Base-by-base conservation (phyloP, 1,140 invertebrate species). In the Schlechtendalia chinensis region DNA sequence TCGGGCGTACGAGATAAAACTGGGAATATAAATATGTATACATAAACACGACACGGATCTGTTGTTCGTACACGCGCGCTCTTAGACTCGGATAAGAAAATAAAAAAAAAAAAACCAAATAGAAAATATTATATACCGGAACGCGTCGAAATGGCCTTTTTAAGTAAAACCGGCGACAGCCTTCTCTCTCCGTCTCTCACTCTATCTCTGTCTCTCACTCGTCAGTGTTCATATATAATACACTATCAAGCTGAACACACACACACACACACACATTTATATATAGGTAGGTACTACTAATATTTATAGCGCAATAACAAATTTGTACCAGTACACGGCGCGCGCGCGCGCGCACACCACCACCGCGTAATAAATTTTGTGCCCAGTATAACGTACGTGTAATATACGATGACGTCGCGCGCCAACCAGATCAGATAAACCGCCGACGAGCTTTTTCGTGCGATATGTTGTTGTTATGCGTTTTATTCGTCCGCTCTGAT, bases 261-360 rank as follows among this genome's bases (percentile, higher is more conserved):
- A 65, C 19, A 32, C 6, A 61, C 5, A 8, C 27, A n/a, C 22
- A 8, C 14, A 1, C 27, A 12, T 67, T 22, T 22, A 6, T 16
- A 47, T 67, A 50, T 12, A 50, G 14, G 47, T 22, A 39, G 32
- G n/a, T 45, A 39, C 29, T 32, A 67, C 39, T 69, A 69, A 69
- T 69, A 69, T 69, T 69, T 69, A 69, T 69, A 69, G 67, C 22
- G 45, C 67, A 69, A 69, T 69, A 69, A 69, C 45, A 69, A 69
- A 69, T 69, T 69, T 47, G 67, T 50, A 69, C 45, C 24, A 27
- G 67, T 69, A 69, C 22, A 50, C 22, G 63, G 10, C 32, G 19
- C 5, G 32, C n/a, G 32, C 32, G 32, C 32, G 32, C 32, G 3
- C 32, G 32, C 32, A 39, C 32, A 39, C 29, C 29, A 5, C 19